Evolutionary conservation across 2,888 invertebrate genomes (phyloP), one percentile per base, ranked within the genome.

Genomic region (Listrodromus nycthemerus): DNA sequence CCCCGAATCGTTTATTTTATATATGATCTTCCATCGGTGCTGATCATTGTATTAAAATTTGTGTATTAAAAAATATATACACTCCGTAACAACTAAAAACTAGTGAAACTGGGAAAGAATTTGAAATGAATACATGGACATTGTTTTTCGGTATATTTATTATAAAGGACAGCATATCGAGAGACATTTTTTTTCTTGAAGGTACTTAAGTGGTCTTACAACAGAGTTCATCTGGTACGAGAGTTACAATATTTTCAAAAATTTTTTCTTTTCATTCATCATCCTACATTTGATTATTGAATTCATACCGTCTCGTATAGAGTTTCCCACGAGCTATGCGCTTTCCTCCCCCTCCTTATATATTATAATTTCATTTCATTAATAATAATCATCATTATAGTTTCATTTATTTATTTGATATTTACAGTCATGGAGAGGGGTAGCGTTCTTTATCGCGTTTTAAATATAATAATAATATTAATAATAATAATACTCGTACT

Each of bases 151-250:
- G 85, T 80, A 82, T 85, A 85, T 88, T 90, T 90, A 90, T 90
- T 90, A 90, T 86, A 90, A 90, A 90, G 89, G 90, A 90, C 88
- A 90, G 87, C 89, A 88, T 87, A 89, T 86, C 84, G 87, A 88
- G 87, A 89, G 88, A 90, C 82, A 89, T 85, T 81, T 76, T 65
- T 81, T 70, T 77, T 69, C 63, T 41, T 71, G 55, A 83, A 89
- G 88, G 87, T 89, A 89, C 87, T 87, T 89, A 85, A 86, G 86
- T 89, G 88, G 86, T 89, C 84, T 88, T 86, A 82, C 81, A 89
- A 88, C 82, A 85, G 83, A 85, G 85, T 75, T 88, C 83, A 71
- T 70, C 66, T 87, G 79, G 83, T 82, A 88, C 85, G 86, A 79
- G 82, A 86, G 83, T 86, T 74, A 77, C 82, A 79, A 83, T 88